These are phyloP conservation scores for Luperina testacea DNA, from an alignment of 2,888 invertebrate species.

Conservation along the genomic window DNA sequence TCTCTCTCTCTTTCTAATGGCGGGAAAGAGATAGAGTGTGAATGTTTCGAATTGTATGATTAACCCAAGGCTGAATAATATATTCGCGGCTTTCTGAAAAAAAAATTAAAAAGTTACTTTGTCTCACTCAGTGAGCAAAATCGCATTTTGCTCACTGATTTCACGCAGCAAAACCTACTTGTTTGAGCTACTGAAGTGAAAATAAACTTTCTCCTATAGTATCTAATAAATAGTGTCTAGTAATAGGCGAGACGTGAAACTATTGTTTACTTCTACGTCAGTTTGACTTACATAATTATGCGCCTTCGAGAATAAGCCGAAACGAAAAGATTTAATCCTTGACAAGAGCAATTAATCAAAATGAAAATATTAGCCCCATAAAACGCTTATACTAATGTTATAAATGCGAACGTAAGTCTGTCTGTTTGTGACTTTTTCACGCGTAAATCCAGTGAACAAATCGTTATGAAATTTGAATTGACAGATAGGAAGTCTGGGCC, in stretches of 20 bases:
- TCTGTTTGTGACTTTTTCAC: not conserved
- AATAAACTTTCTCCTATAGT: constrained; percentile 26
- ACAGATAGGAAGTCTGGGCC: not conserved
- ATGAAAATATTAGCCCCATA: not conserved
- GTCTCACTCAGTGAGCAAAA: too few species aligned
- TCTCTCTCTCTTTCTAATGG: too few species aligned
- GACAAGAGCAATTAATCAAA: not conserved
- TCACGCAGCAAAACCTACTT: too few species aligned
- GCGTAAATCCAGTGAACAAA: not conserved
- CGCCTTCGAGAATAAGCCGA: too few species aligned
- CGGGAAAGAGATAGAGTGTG: too few species aligned
- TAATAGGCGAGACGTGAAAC: not conserved
- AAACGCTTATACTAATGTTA: not conserved
- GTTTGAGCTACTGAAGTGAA: too few species aligned
- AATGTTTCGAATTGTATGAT: too few species aligned
- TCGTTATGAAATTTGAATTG: not conserved
- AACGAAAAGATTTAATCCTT: not conserved
- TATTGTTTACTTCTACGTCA: constrained; percentile 7
- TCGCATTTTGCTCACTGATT: too few species aligned
- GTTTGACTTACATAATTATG: not conserved
- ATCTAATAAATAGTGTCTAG: not conserved
- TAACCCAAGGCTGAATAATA: too few species aligned
- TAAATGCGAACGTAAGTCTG: not conserved
- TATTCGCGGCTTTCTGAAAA: too few species aligned
- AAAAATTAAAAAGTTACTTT: too few species aligned